phyloP scores from a whole-genome alignment of 2,797 vertebrate genomes.

The Bufotes viridis region DNA sequence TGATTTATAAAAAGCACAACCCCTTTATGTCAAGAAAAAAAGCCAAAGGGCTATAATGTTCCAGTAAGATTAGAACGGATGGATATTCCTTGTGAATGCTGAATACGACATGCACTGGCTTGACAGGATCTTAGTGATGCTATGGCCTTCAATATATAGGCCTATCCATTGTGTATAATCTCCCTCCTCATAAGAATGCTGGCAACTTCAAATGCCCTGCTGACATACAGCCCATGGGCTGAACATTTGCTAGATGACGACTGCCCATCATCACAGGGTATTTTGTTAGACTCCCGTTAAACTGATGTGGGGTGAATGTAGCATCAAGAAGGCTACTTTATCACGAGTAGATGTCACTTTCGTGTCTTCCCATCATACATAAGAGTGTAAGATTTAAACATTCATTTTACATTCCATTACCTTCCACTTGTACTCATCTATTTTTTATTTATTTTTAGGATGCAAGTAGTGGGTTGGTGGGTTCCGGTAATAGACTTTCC shows the following conservation, averaged over 20 bases:
- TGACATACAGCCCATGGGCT: not conserved
- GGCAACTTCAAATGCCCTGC: not conserved
- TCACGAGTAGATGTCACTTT: not conserved
- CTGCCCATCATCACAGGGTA: not conserved
- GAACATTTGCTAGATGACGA: not conserved
- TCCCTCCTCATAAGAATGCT: not conserved
- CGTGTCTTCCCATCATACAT: not conserved
- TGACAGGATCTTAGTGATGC: not conserved
- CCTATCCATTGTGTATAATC: not conserved
- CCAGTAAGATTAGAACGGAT: not conserved
- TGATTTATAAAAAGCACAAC: not conserved
- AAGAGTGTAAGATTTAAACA: not conserved
- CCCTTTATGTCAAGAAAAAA: not conserved
- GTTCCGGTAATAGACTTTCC: not conserved
- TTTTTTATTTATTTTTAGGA: not conserved
- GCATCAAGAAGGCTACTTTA: not conserved
- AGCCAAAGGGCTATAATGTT: not conserved
- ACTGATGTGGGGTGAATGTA: not conserved
- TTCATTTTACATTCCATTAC: not conserved
- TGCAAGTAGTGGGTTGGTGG: not conserved
- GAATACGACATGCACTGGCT: not conserved
- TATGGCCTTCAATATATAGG: not conserved
- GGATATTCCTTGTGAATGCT: not conserved
- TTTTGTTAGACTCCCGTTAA: not conserved
- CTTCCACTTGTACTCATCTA: not conserved